phyloP scores from a whole-genome alignment of 2,113 vertebrate species.

The Prionailurus viverrinus region DNA sequence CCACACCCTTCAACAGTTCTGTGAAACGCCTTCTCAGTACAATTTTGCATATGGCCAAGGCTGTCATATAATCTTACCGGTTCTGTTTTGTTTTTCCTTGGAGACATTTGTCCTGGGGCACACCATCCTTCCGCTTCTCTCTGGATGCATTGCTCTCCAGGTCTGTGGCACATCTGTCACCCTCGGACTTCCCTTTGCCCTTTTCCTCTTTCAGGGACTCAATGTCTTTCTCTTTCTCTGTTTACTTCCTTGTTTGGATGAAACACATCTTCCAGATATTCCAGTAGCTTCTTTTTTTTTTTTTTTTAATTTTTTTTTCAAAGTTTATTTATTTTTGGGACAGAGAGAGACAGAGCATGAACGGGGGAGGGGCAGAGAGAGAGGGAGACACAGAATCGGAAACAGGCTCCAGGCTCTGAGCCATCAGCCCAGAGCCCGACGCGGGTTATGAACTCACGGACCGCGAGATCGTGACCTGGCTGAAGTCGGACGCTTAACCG shows the following conservation, averaged over 20 bases:
- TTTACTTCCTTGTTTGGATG: constrained; percentile 28
- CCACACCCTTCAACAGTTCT: constrained; percentile 64
- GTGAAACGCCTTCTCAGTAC: constrained; percentile 53
- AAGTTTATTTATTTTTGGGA: no score
- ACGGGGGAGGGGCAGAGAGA: no score
- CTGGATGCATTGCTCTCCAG: not conserved
- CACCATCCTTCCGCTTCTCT: not conserved
- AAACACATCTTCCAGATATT: constrained; percentile 19
- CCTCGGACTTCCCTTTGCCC: not conserved
- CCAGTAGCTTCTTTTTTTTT: not conserved
- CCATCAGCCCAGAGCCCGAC: no score
- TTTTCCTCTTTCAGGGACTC: not conserved
- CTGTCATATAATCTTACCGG: constrained; percentile 22
- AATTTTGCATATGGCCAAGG: constrained; percentile 46
- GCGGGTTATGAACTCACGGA: no score
- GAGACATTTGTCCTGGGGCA: not conserved
- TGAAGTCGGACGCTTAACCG: no score
- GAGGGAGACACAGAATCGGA: no score
- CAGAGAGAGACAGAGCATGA: no score
- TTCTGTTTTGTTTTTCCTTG: constrained; percentile 1
- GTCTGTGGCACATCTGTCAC: not conserved
- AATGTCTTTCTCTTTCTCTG: not conserved
- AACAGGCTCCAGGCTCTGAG: no score
- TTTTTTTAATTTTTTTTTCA: no score
- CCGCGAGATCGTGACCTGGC: no score